Percentiles rank a stretch among this genome's conserved stretches.
Evolutionary conservation across 2,113 vertebrate genomes (phyloP).

Genomic region (Gallinago paraguaiae): DNA sequence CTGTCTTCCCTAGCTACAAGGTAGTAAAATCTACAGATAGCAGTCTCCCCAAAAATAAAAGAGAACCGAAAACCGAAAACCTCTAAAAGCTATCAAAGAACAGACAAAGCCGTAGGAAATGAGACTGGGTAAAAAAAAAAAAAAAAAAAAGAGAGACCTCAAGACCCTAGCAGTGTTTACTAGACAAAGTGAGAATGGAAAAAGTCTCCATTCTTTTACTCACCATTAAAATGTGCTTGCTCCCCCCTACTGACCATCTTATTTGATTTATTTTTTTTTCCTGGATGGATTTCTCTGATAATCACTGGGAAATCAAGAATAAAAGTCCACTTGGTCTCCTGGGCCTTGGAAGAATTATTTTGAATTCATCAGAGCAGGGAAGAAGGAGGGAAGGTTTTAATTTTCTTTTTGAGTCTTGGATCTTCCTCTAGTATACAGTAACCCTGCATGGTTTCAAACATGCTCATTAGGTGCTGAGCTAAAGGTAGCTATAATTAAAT

Average conservation of each 20-base stretch:
- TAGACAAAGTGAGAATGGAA: conserved; percentile 30
- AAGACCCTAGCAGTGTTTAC: background rate
- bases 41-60: background rate
- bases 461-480: conserved; percentile 39
- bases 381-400: conserved; percentile 2
- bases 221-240: background rate
- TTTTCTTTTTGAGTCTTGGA: conserved; percentile 10
- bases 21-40: background rate
- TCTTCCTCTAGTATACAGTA: background rate
- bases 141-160: background rate
- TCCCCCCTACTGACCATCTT: background rate
- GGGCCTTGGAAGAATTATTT: background rate
- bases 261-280: background rate
- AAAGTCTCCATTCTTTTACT: background rate
- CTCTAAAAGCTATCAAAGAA: background rate
- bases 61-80: background rate
- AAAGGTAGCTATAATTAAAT: conserved; percentile 64
- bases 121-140: no score
- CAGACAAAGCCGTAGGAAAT: background rate
- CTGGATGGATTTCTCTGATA: conserved; percentile 16
- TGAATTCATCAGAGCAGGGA: background rate
- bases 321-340: background rate
- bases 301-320: conserved; percentile 16
- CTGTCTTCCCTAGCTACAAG: background rate
- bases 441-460: conserved; percentile 24